Evolutionary conservation across 1,140 invertebrate genomes (phyloP).

Genomic region (Neotoxoptera formosana): DNA sequence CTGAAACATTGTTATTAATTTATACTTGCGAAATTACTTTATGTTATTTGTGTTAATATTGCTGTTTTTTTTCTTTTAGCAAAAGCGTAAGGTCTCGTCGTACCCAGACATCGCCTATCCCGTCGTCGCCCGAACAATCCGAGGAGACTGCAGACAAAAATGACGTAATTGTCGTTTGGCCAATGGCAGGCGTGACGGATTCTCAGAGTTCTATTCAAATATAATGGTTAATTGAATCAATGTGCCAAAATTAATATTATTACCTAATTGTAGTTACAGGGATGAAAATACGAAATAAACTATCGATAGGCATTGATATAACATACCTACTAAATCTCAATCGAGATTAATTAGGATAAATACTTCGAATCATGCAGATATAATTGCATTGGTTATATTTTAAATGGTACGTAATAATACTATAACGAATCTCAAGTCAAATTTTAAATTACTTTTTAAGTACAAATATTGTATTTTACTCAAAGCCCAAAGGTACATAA

Average conservation of each 20-base stretch:
- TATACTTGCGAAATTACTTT: background rate
- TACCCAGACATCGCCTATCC: constrained; percentile 46
- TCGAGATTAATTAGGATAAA: background rate
- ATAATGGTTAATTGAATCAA: background rate
- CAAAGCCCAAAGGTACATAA: background rate
- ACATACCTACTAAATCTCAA: background rate
- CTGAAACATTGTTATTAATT: constrained; percentile 9
- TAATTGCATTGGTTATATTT: background rate
- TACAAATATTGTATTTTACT: background rate
- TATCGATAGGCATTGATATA: background rate
- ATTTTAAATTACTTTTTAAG: background rate
- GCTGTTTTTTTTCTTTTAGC: background rate
- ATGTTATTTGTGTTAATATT: background rate
- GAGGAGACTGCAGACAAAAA: constrained; percentile 38
- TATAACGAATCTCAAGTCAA: background rate
- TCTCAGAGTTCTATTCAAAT: constrained; percentile 46
- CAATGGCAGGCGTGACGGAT: background rate
- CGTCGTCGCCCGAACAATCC: constrained; percentile 43
- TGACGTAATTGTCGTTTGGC: constrained; percentile 53
- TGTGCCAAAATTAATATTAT: constrained; percentile 38
- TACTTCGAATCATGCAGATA: background rate
- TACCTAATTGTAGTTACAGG: constrained; percentile 43
- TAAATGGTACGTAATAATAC: background rate
- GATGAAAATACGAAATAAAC: constrained; percentile 42
- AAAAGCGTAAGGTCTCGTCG: constrained; percentile 53